Evolutionary conservation across 2,797 vertebrate genomes (phyloP).

Genomic region (Threskiornis aethiopicus): DNA sequence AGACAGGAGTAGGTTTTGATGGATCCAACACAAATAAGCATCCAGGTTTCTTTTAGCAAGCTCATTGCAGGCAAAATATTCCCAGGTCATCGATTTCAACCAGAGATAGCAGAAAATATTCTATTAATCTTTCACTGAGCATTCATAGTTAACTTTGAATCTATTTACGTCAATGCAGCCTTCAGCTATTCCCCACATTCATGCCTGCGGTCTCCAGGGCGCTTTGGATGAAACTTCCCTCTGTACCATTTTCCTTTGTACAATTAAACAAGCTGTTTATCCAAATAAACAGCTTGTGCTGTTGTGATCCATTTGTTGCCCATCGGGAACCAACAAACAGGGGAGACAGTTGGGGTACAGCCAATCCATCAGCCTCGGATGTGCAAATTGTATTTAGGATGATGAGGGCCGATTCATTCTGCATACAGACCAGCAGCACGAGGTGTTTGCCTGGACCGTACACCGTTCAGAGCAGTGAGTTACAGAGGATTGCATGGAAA

Average conservation of each 20-base stretch:
- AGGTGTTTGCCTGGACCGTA: neutral
- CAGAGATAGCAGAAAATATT: neutral
- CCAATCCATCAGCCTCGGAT: neutral
- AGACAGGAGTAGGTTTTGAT: neutral
- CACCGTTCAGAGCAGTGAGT: neutral
- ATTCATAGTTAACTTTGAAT: neutral
- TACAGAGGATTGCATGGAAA: neutral
- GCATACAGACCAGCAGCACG: rapidly evolving
- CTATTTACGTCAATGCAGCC: neutral
- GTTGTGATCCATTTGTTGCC: neutral
- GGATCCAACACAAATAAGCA: neutral
- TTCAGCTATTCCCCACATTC: neutral
- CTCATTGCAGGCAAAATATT: neutral
- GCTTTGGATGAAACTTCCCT: neutral
- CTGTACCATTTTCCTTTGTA: neutral
- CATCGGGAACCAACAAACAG: rapidly evolving
- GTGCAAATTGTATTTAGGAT: neutral
- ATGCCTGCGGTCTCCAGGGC: neutral
- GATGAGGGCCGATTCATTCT: neutral
- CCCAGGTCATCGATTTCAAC: neutral
- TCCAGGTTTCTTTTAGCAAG: neutral
- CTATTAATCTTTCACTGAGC: no score
- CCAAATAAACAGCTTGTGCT: neutral
- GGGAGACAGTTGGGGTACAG: neutral
- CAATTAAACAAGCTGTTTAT: neutral